Evolutionary conservation across 2,113 vertebrate species (phyloP).

Genomic region (Callipepla californica): DNA sequence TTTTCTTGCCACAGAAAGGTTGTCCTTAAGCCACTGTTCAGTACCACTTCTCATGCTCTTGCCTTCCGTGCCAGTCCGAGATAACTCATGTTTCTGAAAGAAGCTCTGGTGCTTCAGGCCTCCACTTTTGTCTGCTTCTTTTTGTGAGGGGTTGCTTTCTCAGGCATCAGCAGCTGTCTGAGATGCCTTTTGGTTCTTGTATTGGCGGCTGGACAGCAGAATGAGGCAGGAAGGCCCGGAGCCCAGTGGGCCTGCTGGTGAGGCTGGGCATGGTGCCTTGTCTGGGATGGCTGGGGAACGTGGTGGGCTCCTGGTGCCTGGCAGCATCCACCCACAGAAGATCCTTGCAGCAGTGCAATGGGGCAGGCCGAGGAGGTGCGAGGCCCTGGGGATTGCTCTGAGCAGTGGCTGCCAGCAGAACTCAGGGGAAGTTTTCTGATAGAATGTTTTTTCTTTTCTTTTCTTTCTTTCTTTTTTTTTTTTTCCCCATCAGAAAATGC

Average conservation of each 20-base stretch:
- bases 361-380: neutral
- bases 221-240: slow-evolving; percentile 1
- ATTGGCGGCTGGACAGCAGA: neutral
- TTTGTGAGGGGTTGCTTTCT: slow-evolving; percentile 35
- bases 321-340: neutral
- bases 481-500: slow-evolving; percentile 47
- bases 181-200: neutral
- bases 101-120: neutral
- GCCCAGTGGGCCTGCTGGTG: neutral
- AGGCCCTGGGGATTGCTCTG: neutral
- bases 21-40: slow-evolving; percentile 35
- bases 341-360: fast-evolving
- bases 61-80: slow-evolving; percentile 14
- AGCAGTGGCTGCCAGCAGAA: neutral
- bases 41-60: neutral
- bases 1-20: slow-evolving; percentile 25
- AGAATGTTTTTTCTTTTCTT: neutral
- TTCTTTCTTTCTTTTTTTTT: too few relatives aligned
- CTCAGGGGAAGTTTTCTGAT: slow-evolving; percentile 14
- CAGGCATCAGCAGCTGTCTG: slow-evolving; percentile 13
- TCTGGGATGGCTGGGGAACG: neutral
- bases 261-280: fast-evolving
- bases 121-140: neutral
- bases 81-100: slow-evolving; percentile 2
- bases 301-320: neutral